Evolutionary conservation across 2,888 invertebrate genomes (phyloP).

Genomic region (Phengaris alcon): DNA sequence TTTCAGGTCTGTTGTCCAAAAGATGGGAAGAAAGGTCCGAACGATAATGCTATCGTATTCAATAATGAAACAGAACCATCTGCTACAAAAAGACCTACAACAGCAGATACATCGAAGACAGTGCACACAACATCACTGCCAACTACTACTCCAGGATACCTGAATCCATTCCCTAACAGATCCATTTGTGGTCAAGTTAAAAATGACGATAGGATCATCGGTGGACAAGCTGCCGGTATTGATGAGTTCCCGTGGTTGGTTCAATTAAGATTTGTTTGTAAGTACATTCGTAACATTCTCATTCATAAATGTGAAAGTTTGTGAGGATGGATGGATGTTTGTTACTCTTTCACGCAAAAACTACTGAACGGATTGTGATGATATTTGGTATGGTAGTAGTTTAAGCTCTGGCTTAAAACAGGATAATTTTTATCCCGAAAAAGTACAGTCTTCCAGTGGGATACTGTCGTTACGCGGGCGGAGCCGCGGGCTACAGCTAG

Average conservation of each 20-base stretch:
- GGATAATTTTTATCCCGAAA: too few species aligned
- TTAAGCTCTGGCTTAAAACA: too few species aligned
- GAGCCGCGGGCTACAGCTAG: too few species aligned
- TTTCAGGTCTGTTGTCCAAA: constrained; percentile 43
- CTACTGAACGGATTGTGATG: too few species aligned
- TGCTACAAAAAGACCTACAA: not conserved
- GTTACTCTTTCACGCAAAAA: too few species aligned
- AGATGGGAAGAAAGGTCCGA: not conserved
- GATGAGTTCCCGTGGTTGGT: constrained; percentile 70
- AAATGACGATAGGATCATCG: constrained; percentile 61
- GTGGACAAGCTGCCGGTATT: constrained; percentile 70
- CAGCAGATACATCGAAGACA: not conserved
- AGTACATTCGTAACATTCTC: not conserved
- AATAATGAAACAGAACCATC: constrained; percentile 20
- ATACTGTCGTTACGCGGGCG: too few species aligned
- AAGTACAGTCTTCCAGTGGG: too few species aligned
- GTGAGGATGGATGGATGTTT: too few species aligned
- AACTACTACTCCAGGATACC: not conserved
- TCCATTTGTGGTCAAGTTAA: constrained; percentile 49
- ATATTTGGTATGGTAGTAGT: too few species aligned
- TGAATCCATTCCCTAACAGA: constrained; percentile 49
- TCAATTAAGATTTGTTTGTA: constrained; percentile 9
- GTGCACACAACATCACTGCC: not conserved
- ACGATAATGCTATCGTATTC: constrained; percentile 9
- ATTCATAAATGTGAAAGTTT: too few species aligned